Evolutionary conservation across 1,140 invertebrate species (phyloP), one percentile per base, ranked within the genome.

Genomic region (Heterodera schachtii): DNA sequence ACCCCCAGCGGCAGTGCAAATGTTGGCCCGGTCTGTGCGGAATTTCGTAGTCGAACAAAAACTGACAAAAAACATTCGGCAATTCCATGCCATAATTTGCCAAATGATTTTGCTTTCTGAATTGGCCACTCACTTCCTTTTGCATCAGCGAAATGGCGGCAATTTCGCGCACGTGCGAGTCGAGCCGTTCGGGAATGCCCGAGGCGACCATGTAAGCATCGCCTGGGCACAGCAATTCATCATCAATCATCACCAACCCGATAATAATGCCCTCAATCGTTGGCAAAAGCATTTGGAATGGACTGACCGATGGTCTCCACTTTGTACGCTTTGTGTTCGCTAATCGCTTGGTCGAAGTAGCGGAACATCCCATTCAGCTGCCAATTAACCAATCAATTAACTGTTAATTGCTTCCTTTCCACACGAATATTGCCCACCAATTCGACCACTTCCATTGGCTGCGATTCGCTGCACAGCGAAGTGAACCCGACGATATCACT

Each of bases 361-460:
- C 71, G 86, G 41, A 87, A 87, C 87, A 86, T 84, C 31, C 85
- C 85, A 78, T 87, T 87, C 31, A 86, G 73, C 77, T 78, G 70
- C 43, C 31, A 31, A 31, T 31, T 31, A 31, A 31, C 31, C 31
- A 31, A 31, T 31, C 31, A 31, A 31, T 31, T 31, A 67, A 69
- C 16, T 2, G 9, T 5, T 19, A 70, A 46, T 46, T 69, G 70
- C 21, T 69, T 64, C 19, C 4, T 13, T 19, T 64, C 6, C 31
- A 76, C 6, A 57, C n/a, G 21, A n/a, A 21, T 5, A 64, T 11
- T 11, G 9, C 21, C n/a, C 11, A 78, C 77, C 64, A 86, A 70
- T 52, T 74, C 66, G 41, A 86, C 85, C 52, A 86, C 85, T 80
- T 86, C 85, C 86, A 86, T 84, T n/a, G 85, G 85, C 46, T 83